Evolutionary conservation across 1,140 invertebrate genomes (phyloP).

Genomic region (Drosophila micromelanica): DNA sequence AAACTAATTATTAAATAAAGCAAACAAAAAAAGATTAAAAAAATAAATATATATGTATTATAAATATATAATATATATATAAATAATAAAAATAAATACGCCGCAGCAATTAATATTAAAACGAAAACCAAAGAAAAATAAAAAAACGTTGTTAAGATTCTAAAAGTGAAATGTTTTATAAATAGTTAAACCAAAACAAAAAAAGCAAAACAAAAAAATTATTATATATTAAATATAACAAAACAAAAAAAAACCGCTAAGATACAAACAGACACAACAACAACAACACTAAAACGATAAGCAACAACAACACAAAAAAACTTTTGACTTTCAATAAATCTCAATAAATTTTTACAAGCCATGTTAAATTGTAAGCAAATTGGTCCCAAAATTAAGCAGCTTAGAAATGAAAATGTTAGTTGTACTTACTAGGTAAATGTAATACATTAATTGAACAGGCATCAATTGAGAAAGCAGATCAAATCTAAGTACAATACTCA

Average conservation of each 20-base stretch:
- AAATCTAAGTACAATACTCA: constrained; percentile 16
- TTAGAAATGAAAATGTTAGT: constrained; percentile 20
- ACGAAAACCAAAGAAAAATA: constrained; percentile 56
- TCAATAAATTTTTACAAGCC: constrained; percentile 34
- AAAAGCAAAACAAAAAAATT: constrained; percentile 53
- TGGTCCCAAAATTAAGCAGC: constrained; percentile 25
- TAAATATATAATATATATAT: too few relatives aligned
- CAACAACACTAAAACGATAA: constrained; percentile 16
- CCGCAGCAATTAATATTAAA: constrained; percentile 21
- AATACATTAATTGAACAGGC: constrained; percentile 32
- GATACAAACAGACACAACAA: constrained; percentile 34
- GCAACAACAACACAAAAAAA: constrained; percentile 7
- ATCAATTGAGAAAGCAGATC: constrained; percentile 41
- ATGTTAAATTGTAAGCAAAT: constrained; percentile 42
- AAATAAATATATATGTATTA: too few relatives aligned
- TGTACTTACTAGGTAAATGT: constrained; percentile 28
- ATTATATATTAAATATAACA: constrained; percentile 80
- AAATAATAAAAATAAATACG: too few relatives aligned
- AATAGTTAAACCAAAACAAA: constrained; percentile 75
- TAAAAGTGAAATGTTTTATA: constrained; percentile 84
- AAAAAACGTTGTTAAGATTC: constrained; percentile 83
- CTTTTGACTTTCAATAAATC: constrained; percentile 31
- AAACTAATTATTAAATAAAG: too few relatives aligned
- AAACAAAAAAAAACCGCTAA: constrained; percentile 60
- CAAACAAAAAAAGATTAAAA: too few relatives aligned